A percentile compares a stretch with the other conserved stretches of the same genome.
Conservation (phyloP, 2,113 vertebrate genomes). For the Mionectes macconnelli region DNA sequence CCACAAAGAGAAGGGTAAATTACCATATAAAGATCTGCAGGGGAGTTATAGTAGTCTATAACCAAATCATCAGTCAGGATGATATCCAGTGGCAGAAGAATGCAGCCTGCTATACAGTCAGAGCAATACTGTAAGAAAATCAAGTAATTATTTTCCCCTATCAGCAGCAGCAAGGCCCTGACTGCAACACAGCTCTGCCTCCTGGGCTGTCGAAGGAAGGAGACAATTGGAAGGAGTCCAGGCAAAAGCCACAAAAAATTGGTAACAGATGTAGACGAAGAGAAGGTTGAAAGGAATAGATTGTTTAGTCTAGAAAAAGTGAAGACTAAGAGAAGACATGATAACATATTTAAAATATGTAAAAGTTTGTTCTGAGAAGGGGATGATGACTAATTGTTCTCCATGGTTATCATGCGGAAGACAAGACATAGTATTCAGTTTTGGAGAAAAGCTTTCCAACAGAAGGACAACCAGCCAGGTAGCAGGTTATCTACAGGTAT, state of each 20-base stretch:
- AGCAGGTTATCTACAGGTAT: background rate
- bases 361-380: background rate
- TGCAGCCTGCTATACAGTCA: background rate
- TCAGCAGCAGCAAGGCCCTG: background rate
- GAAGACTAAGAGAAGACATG: background rate
- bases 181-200: background rate
- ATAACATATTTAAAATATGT: conserved; percentile 1
- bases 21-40: background rate
- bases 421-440: background rate
- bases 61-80: background rate
- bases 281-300: background rate
- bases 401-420: background rate
- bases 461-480: background rate
- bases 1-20: background rate
- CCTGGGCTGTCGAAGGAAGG: background rate
- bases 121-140: background rate
- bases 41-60: background rate
- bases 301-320: conserved; percentile 35
- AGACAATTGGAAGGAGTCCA: background rate
- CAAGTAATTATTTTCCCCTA: background rate
- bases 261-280: background rate
- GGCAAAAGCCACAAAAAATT: conserved; percentile 18
- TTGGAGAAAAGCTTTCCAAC: background rate
- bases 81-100: background rate
- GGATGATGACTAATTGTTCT: background rate